A percentile compares a stretch with the other conserved stretches of the same genome.
These are phyloP conservation scores for Drosophila grimshawi DNA, from an alignment of 1,140 invertebrate species.

Conservation along the genomic window DNA sequence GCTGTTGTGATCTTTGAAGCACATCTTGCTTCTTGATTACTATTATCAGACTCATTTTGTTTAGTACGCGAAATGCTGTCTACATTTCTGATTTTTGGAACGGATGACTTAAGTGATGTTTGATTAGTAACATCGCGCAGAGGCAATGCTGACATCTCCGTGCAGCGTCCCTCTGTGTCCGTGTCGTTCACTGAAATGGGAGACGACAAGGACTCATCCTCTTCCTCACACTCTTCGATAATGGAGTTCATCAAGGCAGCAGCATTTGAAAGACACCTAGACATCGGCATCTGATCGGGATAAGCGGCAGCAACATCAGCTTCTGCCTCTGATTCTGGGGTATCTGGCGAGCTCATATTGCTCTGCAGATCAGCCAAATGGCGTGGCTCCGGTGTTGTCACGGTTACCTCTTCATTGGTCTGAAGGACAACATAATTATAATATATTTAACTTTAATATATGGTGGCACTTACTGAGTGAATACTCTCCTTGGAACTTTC, in stretches of 20 bases:
- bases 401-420: not conserved
- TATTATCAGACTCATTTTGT: not conserved
- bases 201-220: conserved; percentile 7
- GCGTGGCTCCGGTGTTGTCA: conserved; percentile 23
- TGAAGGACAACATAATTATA: not conserved
- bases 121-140: conserved; percentile 23
- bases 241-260: conserved; percentile 22
- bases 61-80: not conserved
- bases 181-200: not conserved
- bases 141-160: not conserved
- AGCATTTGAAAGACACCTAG: not conserved
- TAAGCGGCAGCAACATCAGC: too few species aligned
- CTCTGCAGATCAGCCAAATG: conserved; percentile 12
- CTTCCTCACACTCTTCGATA: conserved; percentile 33
- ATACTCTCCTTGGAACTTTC: not conserved
- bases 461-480: not conserved
- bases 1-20: not conserved
- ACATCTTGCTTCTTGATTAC: not conserved
- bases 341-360: conserved; percentile 3
- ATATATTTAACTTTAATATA: not conserved
- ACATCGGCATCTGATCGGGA: not conserved
- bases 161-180: not conserved
- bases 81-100: not conserved
- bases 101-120: not conserved
- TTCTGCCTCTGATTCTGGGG: conserved; percentile 3